Evolutionary conservation across 2,113 vertebrate genomes (phyloP), one percentile per base, ranked within the genome.

Genomic region (Ia io): DNA sequence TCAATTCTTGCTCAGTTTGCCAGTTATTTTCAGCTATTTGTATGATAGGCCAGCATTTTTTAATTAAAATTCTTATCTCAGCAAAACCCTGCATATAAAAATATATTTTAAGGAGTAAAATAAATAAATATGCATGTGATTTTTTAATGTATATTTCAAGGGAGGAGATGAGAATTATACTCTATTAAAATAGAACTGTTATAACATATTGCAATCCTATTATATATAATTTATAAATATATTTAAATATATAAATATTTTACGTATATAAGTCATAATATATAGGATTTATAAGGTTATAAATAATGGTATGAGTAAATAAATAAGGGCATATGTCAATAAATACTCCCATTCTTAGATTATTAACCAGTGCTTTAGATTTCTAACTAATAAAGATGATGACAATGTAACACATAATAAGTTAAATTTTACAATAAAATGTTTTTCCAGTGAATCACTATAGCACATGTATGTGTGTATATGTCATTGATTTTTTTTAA

Each of bases 1-100:
- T 95, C 23, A 97, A 78, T 96, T 98, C 87, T 67, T 73, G 18
- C 5, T 35, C 69, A 89, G 76, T 88, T 96, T 95, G 37, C 47
- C 88, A 97, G 96, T 97, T 97, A 93, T 95, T 96, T 94, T 69
- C 42, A 95, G 25, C 67, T 88, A 44, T 91, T 42, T 71, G 8
- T 84, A 84, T 97, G 95, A 95, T 86, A 89, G 40, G 86, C 65
- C 17, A 71, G 49, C 51, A 96, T 40, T 88, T 80, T 96, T 96
- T 59, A 97, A 93, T 95, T 77, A 96, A 94, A 91, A 76, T 97
- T 96, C 51, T 22, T 73, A 82, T 91, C 71, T 59, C 61, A 93
- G 82, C 0, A 95, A 88, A 94, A 67, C 1, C 0, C 56, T 67
- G 37, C 3, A 51, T 65, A 47, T 97, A 37, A 88, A 96, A 94